A percentile compares a stretch with the other conserved stretches of the same genome.
Evolutionary conservation across 2,113 vertebrate species (phyloP).

Genomic region (Petrocephalus zakoni): DNA sequence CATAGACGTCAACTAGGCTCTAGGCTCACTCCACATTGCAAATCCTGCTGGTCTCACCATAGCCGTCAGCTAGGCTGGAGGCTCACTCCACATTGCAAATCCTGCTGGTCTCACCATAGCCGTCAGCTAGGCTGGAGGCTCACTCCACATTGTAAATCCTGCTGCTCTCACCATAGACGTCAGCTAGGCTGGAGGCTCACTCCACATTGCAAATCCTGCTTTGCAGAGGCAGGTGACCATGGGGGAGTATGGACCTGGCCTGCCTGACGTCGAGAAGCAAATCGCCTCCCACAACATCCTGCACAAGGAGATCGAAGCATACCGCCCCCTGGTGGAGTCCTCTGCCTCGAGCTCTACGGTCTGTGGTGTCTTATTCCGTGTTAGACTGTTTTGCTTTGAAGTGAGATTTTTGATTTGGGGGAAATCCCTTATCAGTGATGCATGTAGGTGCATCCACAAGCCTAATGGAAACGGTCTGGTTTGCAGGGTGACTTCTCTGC

Average conservation of each 20-base stretch:
- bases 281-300: conserved; percentile 87
- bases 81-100: background rate
- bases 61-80: background rate
- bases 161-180: background rate
- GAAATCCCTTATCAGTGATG: background rate
- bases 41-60: too few relatives aligned
- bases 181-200: background rate
- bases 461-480: background rate
- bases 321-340: conserved; percentile 70
- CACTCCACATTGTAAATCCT: background rate
- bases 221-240: conserved; percentile 66
- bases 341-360: conserved; percentile 59
- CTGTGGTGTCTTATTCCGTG: conserved; percentile 36
- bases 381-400: background rate
- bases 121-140: background rate
- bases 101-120: background rate
- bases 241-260: conserved; percentile 68
- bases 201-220: background rate
- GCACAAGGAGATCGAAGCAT: conserved; percentile 85
- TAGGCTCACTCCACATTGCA: too few relatives aligned
- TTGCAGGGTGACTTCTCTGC: conserved; percentile 60
- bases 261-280: conserved; percentile 84
- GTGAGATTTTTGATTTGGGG: background rate
- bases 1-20: too few relatives aligned
- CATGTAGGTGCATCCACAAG: background rate